Conservation (phyloP, 2,888 invertebrate genomes). For the Timema podura region DNA sequence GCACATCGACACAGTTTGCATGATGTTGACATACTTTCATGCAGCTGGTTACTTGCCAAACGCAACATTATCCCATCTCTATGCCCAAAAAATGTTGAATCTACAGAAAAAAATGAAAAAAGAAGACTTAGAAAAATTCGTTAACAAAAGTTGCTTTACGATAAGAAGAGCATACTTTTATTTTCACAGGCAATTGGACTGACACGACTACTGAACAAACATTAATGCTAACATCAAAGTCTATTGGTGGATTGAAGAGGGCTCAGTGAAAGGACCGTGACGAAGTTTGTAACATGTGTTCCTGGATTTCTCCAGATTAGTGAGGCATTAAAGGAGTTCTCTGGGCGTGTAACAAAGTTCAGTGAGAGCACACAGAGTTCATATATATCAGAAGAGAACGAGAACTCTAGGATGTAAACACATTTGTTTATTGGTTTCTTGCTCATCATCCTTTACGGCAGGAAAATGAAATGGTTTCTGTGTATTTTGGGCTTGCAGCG, state of each 20-base stretch:
- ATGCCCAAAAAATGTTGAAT: conserved; percentile 4
- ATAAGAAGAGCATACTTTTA: neutral
- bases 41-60: neutral
- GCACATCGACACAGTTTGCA: conserved; percentile 1
- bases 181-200: too few species aligned
- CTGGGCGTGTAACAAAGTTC: neutral
- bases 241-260: too few species aligned
- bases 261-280: neutral
- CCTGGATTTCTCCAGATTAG: neutral
- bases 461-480: neutral
- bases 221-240: too few species aligned
- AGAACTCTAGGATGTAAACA: neutral
- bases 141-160: neutral
- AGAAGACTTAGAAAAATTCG: conserved; percentile 3
- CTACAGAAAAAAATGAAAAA: neutral
- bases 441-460: conserved; percentile 6
- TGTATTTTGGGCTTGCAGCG: conserved; percentile 4
- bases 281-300: conserved; percentile 5
- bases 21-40: neutral
- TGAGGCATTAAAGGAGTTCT: too few species aligned
- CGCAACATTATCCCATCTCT: neutral
- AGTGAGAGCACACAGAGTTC: neutral
- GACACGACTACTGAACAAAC: neutral
- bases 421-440: neutral
- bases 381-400: neutral